Percentiles rank a stretch among this genome's conserved stretches.
Evolutionary conservation across 2,113 vertebrate genomes (phyloP).

Genomic region (Parus major): DNA sequence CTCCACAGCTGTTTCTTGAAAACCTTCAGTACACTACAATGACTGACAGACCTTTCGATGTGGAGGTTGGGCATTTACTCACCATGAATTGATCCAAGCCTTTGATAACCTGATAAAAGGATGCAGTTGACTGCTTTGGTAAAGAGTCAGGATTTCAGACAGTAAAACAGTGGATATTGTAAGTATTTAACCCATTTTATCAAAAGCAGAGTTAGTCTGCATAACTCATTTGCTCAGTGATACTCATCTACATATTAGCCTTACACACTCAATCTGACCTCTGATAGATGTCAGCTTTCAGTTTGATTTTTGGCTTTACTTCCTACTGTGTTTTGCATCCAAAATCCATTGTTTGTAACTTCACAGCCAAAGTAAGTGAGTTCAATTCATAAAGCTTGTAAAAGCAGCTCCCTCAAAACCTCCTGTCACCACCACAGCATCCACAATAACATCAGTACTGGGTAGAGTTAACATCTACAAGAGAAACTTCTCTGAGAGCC

Average conservation of each 20-base stretch:
- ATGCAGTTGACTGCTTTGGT: slow-evolving; percentile 25
- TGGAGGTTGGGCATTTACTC: not conserved
- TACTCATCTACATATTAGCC: not conserved
- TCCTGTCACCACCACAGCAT: not conserved
- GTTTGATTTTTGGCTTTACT: not conserved
- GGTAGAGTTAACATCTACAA: not conserved
- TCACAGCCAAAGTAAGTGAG: not conserved
- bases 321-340: not conserved
- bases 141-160: slow-evolving; percentile 22
- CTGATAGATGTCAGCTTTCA: not conserved
- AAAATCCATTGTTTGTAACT: not conserved
- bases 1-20: slow-evolving; percentile 30
- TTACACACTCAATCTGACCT: not conserved
- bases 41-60: not conserved
- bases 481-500: not conserved
- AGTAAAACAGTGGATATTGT: not conserved
- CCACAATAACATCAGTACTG: not conserved
- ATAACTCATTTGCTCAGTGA: slow-evolving; percentile 13
- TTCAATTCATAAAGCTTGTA: not conserved
- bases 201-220: not conserved
- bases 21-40: not conserved
- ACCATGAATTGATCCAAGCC: not conserved
- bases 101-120: slow-evolving; percentile 30
- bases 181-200: slow-evolving; percentile 1
- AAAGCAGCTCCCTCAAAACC: not conserved